These are phyloP conservation scores for Chrysina gloriosa DNA, from an alignment of 2,888 invertebrate species.

Conservation along the genomic window DNA sequence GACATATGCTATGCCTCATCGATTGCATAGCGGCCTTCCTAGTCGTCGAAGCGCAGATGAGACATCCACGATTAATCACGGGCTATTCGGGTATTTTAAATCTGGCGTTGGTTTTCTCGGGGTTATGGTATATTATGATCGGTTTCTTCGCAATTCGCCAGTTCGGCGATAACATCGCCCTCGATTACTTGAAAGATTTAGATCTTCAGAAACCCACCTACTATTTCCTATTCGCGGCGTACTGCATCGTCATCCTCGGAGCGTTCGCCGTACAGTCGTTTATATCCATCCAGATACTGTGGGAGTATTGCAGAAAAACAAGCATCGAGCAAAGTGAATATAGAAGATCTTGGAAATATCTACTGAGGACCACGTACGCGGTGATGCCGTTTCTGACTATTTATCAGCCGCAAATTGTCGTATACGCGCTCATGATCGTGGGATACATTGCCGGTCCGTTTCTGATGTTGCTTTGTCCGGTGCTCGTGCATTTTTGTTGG, in stretches of 20 bases:
- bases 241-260: neutral
- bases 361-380: neutral
- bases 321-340: neutral
- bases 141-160: neutral
- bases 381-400: neutral
- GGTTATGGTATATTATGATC: conserved; percentile 2
- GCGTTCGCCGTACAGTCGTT: conserved; percentile 2
- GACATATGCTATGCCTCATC: neutral
- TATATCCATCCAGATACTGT: neutral
- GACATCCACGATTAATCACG: neutral
- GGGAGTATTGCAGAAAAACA: neutral
- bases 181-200: neutral
- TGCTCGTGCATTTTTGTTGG: neutral
- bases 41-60: conserved; percentile 3
- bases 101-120: neutral
- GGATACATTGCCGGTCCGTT: conserved; percentile 14
- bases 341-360: neutral
- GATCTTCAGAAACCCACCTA: neutral
- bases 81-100: conserved; percentile 12
- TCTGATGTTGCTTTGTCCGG: conserved; percentile 16
- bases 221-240: neutral
- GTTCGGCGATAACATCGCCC: neutral
- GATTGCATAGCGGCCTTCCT: neutral
- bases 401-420: neutral
- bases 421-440: neutral